Base-by-base conservation (phyloP, 2,888 invertebrate genomes). In the Ceraclea dissimilis region DNA sequence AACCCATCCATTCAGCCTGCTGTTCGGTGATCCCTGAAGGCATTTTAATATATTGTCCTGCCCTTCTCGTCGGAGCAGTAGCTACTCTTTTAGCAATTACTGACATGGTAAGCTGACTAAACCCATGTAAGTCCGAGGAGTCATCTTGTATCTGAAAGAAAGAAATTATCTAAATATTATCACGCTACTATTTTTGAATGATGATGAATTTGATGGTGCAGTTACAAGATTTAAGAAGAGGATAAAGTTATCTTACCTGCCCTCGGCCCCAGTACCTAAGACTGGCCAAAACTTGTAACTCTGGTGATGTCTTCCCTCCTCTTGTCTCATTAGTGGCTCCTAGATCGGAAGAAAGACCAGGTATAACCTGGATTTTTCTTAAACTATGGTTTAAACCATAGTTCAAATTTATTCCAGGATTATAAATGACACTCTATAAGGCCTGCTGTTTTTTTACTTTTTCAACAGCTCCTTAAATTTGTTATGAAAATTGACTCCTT, bases 201-300 rank as follows among this genome's bases (percentile, higher is more conserved):
- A n/a, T n/a, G n/a, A n/a, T n/a, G n/a, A n/a, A n/a, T n/a, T n/a
- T n/a, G n/a, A n/a, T n/a, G n/a, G n/a, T n/a, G n/a, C n/a, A 26
- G 10, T 26, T 26, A 26, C 26, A 26, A 10, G 26, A 26, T 10
- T 26, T 26, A 10, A 26, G 26, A 6, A 26, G 5, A 26, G 10
- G 10, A 26, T 10, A 26, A 26, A 26, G 5, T 6, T 26, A 26
- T 2, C 39, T 33, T 48, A 53, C 53, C 48, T 48, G 20, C 8
- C 47, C 47, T 20, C 48, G 48, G 2, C 53, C 53, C 53, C 53
- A 53, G 20, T 33, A 53, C 10, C 48, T 17, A 13, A 56, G 31
- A 26, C 56, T 52, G 5, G 53, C 51, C 26, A 59, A 48, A 33
- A 59, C 53, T 56, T 56, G 53, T 11, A 56, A 10, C 18, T 59